A percentile compares a stretch with the other conserved stretches of the same genome.
Conservation (phyloP, 2,797 vertebrate genomes). For the Stomatorhinus walkeri region DNA sequence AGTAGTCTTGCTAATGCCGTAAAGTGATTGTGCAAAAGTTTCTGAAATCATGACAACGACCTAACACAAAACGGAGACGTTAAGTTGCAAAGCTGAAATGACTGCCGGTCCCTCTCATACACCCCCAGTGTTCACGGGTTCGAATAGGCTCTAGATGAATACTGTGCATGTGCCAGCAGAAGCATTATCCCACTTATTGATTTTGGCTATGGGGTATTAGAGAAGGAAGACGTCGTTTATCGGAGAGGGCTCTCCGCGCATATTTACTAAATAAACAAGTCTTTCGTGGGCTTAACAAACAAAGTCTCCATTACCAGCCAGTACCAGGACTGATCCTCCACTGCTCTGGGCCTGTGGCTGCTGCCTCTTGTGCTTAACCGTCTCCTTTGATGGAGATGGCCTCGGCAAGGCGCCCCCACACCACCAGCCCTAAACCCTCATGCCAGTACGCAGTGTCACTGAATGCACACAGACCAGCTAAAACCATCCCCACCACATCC, state of each 20-base stretch:
- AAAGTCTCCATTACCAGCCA: constrained; percentile 72
- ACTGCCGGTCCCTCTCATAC: neutral
- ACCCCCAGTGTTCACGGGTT: constrained; percentile 45
- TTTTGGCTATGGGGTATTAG: constrained; percentile 95
- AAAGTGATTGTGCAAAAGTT: neutral
- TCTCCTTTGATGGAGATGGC: neutral
- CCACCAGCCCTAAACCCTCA: neutral
- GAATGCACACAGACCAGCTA: neutral
- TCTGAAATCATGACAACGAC: neutral
- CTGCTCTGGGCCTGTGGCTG: neutral
- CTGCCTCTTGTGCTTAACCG: neutral
- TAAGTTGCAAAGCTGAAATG: neutral
- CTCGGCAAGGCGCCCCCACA: neutral
- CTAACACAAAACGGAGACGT: neutral
- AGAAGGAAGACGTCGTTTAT: constrained; percentile 87
- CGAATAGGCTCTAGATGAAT: constrained; percentile 61
- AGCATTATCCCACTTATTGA: constrained; percentile 94
- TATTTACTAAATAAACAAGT: constrained; percentile 89
- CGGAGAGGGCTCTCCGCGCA: constrained; percentile 82
- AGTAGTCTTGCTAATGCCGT: neutral
- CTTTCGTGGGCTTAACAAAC: constrained; percentile 86
- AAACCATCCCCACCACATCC: neutral
- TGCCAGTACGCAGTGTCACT: neutral
- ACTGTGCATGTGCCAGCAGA: constrained; percentile 71
- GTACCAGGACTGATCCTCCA: neutral